Conservation (phyloP, 2,113 vertebrate species). For the Pyxicephalus adspersus region DNA sequence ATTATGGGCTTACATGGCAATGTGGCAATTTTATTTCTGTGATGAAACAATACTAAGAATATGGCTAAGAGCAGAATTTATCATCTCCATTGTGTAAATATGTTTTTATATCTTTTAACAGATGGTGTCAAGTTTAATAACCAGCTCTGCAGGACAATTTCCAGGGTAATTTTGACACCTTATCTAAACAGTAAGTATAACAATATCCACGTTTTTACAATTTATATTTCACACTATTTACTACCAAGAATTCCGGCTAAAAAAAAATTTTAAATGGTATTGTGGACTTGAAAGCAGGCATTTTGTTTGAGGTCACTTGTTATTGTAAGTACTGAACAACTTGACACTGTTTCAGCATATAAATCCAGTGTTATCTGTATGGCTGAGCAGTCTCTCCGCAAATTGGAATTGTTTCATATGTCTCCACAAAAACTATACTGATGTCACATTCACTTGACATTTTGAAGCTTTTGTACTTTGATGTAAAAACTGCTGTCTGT, state of each 20-base stretch:
- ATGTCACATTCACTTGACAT: no score
- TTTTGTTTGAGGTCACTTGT: not conserved
- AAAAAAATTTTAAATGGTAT: not conserved
- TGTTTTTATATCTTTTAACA: conserved; percentile 55
- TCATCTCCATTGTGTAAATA: not conserved
- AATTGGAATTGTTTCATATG: no score
- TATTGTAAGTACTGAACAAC: not conserved
- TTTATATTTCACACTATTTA: not conserved
- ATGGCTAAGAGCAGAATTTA: no score
- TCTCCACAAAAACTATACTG: no score
- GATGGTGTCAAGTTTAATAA: conserved; percentile 65
- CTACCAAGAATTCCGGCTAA: not conserved
- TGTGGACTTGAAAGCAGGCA: not conserved
- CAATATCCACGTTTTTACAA: not conserved
- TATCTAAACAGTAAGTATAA: conserved; percentile 74
- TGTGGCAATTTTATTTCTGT: no score
- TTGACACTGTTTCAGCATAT: not conserved
- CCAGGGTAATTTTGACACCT: conserved; percentile 69
- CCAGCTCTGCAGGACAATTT: conserved; percentile 64
- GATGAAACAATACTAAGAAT: no score
- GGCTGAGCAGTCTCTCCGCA: not conserved
- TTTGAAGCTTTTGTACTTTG: no score
- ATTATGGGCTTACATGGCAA: no score
- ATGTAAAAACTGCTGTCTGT: no score
- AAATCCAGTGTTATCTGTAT: not conserved